Conservation (phyloP, 2,888 invertebrate genomes). For the Drosophila infuscata region DNA sequence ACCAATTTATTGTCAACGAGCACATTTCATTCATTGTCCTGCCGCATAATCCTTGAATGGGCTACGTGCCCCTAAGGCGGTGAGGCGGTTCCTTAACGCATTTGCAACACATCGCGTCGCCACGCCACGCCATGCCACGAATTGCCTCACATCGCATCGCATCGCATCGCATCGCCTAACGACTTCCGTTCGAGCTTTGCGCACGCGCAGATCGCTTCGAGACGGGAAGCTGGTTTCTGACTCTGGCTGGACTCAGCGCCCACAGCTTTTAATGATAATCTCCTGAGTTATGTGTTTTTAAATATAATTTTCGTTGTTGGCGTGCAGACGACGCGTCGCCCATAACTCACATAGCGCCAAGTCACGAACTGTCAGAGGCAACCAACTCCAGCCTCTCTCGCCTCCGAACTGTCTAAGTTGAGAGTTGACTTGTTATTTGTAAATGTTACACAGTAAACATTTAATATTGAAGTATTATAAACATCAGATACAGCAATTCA, state of each 20-base stretch:
- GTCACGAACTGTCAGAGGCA: slow-evolving; percentile 75
- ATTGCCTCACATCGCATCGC: not conserved
- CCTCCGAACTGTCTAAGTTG: slow-evolving; percentile 40
- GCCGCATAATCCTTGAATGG: slow-evolving; percentile 74
- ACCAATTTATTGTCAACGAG: slow-evolving; percentile 78
- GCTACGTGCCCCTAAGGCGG: slow-evolving; percentile 63
- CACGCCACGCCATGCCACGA: slow-evolving; percentile 7
- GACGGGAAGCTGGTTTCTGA: slow-evolving; percentile 26
- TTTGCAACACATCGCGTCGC: slow-evolving; percentile 53
- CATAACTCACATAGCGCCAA: slow-evolving; percentile 79
- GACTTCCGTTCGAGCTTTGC: slow-evolving; percentile 79
- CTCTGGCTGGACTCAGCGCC: slow-evolving; percentile 69
- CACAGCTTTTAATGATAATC: slow-evolving; percentile 85
- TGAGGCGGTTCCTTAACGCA: slow-evolving; percentile 55
- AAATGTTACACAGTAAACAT: not conserved
- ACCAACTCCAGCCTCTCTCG: slow-evolving; percentile 22
- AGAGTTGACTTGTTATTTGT: slow-evolving; percentile 12
- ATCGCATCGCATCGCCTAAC: slow-evolving; percentile 57
- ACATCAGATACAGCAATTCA: not conserved
- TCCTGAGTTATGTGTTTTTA: slow-evolving; percentile 85
- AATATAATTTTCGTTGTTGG: slow-evolving; percentile 84
- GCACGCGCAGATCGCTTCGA: slow-evolving; percentile 66
- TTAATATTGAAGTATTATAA: not conserved
- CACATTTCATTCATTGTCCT: slow-evolving; percentile 77
- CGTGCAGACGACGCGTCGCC: slow-evolving; percentile 76